Base-by-base conservation (phyloP, 2,797 vertebrate species). In the Rhinatrema bivittatum region DNA sequence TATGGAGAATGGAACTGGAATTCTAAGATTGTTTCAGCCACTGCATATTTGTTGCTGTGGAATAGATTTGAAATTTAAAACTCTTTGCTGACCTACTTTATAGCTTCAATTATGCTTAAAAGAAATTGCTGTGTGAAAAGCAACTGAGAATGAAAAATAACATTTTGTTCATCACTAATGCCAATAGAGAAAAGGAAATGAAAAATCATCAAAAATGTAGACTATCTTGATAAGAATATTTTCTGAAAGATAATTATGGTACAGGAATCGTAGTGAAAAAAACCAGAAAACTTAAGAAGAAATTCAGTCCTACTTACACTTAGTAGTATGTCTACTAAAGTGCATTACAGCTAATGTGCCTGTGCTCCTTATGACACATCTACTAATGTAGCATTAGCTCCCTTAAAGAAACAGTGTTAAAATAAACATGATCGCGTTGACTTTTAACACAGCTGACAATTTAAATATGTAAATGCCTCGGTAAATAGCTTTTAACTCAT, bases 1-100 rank as follows among this genome's bases (percentile, higher is more conserved):
- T n/a, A n/a, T n/a, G n/a, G n/a, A n/a, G n/a, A n/a, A n/a, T n/a
- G n/a, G n/a, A n/a, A n/a, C n/a, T n/a, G n/a, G n/a, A n/a, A n/a
- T n/a, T n/a, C n/a, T n/a, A n/a, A n/a, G n/a, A n/a, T n/a, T n/a
- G n/a, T n/a, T n/a, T n/a, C n/a, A n/a, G n/a, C n/a, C n/a, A n/a
- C n/a, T n/a, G n/a, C 62, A 58, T 49, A 31, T 65, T 68, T 64
- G 60, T 69, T 58, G 29, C 30, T 60, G 16, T 52, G 55, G 60
- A 52, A 60, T 33, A 61, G 59, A 59, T 60, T 41, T 51, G 48
- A 68, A 46, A 44, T 21, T 32, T 61, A 13, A 34, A n/a, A 62
- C 27, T 46, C 33, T 27, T 20, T 60, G 23, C 17, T 75, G 63
- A 50, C 64, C 53, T 70, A 70, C 25, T 71, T 68, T 59, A 37